Percentiles rank a stretch among this genome's conserved stretches.
Evolutionary conservation across 2,797 vertebrate species (phyloP).

Genomic region (Carcharodon carcharias): DNA sequence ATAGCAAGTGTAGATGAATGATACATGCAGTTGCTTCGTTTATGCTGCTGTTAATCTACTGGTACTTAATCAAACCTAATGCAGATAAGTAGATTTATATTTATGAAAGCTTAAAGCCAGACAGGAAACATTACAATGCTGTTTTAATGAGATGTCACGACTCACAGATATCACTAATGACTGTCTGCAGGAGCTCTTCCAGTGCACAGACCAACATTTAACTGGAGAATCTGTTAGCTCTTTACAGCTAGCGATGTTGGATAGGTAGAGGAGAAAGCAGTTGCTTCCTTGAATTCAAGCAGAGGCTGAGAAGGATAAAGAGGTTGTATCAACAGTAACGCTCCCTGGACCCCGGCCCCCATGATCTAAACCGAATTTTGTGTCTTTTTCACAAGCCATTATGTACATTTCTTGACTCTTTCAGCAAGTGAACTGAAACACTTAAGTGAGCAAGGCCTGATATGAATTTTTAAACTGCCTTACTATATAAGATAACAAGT

Average conservation of each 20-base stretch:
- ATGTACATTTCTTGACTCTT: neutral
- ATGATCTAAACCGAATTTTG: neutral
- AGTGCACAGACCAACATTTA: neutral
- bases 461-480: neutral
- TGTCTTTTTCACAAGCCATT: neutral
- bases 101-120: neutral
- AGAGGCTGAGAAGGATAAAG: neutral
- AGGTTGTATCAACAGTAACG: too few relatives aligned
- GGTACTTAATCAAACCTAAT: neutral
- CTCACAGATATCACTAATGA: neutral
- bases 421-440: neutral
- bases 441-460: neutral
- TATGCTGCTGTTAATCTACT: neutral
- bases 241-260: neutral
- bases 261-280: neutral
- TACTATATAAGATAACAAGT: neutral
- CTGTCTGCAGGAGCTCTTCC: neutral
- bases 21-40: neutral
- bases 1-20: neutral
- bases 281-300: neutral
- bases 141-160: constrained; percentile 15
- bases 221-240: neutral
- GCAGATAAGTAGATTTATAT: neutral
- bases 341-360: neutral
- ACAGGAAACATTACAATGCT: neutral